Conservation (phyloP, 2,113 vertebrate species). For the Manacus vitellinus region DNA sequence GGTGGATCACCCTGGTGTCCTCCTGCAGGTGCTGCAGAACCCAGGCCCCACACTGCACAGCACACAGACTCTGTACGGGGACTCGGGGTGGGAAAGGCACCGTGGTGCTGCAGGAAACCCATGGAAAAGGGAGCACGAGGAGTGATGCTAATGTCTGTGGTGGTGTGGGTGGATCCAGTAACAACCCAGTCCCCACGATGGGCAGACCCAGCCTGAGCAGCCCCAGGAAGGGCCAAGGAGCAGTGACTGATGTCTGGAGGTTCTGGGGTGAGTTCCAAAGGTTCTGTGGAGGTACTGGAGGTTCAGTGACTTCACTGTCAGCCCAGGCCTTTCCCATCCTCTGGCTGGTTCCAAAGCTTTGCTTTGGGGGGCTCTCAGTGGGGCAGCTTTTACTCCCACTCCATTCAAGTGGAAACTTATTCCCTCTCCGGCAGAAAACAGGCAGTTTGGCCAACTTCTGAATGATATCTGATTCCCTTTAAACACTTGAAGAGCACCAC, state of each 20-base stretch:
- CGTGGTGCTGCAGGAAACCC: neutral
- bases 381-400: neutral
- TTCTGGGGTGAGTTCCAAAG: neutral
- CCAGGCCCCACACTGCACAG: neutral
- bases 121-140: neutral
- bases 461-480: neutral
- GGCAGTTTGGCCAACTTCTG: neutral
- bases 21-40: neutral
- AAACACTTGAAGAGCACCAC: neutral
- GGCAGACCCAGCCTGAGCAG: neutral
- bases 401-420: neutral
- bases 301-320: neutral
- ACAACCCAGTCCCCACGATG: neutral
- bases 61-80: neutral
- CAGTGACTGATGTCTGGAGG: neutral
- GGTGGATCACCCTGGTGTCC: neutral
- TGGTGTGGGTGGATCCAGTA: neutral
- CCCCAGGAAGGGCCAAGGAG: accelerated
- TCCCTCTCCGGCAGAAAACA: neutral
- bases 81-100: accelerated
- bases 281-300: neutral
- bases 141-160: neutral
- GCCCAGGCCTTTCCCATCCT: neutral
- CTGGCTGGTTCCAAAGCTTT: neutral
- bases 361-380: neutral